These are phyloP conservation scores for Leptopilina drosophilae DNA, from an alignment of 2,888 invertebrate species.

Conservation along the genomic window DNA sequence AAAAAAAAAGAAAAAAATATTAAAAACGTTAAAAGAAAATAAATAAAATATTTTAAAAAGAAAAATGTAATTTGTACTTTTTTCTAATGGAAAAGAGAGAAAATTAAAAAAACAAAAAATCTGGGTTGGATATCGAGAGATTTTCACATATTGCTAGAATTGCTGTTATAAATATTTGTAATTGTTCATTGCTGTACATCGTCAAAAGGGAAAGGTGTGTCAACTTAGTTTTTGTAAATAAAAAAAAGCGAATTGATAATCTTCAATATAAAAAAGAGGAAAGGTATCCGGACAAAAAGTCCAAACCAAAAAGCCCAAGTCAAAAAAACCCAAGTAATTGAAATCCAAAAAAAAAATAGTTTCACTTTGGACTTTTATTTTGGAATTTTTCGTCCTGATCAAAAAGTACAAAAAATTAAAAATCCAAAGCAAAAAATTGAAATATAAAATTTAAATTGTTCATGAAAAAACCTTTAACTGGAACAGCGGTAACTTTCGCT, in stretches of 20 bases:
- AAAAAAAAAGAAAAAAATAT: background rate
- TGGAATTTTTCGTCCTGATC: no score
- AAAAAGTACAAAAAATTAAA: no score
- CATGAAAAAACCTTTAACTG: no score
- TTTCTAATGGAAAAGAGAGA: background rate
- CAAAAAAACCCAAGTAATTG: no score
- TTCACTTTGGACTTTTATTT: no score
- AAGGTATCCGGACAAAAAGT: no score
- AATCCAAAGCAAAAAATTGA: no score
- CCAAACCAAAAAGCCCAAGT: no score
- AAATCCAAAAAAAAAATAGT: no score
- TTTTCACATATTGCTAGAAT: background rate
- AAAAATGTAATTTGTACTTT: background rate
- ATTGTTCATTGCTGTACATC: slow-evolving; percentile 35
- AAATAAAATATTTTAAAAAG: background rate
- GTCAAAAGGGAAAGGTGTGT: background rate
- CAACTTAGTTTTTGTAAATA: slow-evolving; percentile 22
- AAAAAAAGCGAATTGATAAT: slow-evolving; percentile 24
- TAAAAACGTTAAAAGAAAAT: background rate
- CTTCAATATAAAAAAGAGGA: background rate
- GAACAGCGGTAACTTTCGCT: no score
- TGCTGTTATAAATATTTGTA: slow-evolving; percentile 11
- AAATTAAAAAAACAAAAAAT: background rate
- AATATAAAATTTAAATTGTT: no score
- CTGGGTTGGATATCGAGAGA: slow-evolving; percentile 17